Conservation (phyloP, 2,797 vertebrate species). For the Girardinus metallicus region DNA sequence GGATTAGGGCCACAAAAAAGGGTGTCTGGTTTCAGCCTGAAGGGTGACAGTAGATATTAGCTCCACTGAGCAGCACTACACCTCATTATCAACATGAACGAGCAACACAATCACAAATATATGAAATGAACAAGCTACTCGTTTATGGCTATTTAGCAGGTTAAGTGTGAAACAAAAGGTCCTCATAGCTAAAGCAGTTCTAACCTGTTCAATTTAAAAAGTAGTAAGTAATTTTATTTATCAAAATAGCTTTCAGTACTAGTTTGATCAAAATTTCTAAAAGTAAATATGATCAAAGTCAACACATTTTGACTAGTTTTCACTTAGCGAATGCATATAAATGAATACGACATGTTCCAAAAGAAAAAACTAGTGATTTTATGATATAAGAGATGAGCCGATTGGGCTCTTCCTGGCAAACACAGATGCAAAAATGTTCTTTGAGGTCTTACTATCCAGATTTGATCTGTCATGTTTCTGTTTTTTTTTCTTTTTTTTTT, state of each 20-base stretch:
- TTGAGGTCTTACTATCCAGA: neutral
- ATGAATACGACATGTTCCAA: neutral
- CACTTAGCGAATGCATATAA: neutral
- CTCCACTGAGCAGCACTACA: slow-evolving; percentile 59
- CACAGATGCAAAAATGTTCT: neutral
- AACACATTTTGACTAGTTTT: neutral
- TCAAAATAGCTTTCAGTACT: neutral
- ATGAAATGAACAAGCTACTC: neutral
- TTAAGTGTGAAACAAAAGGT: neutral
- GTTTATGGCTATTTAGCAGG: neutral
- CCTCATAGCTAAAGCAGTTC: neutral
- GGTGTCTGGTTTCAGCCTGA: slow-evolving; percentile 70
- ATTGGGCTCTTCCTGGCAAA: neutral
- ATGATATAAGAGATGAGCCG: neutral
- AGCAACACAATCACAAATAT: slow-evolving; percentile 36
- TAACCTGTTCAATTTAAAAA: neutral
- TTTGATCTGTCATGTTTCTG: neutral
- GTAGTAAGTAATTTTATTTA: too few species aligned
- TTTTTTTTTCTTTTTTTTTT: neutral
- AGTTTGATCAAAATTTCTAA: neutral
- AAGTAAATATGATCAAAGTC: neutral
- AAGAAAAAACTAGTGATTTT: neutral
- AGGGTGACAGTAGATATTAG: slow-evolving; percentile 72
- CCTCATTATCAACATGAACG: slow-evolving; percentile 61
- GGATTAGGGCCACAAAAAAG: slow-evolving; percentile 67